Base-by-base conservation (phyloP, 2,797 vertebrate species). In the Anguilla pacifica region DNA sequence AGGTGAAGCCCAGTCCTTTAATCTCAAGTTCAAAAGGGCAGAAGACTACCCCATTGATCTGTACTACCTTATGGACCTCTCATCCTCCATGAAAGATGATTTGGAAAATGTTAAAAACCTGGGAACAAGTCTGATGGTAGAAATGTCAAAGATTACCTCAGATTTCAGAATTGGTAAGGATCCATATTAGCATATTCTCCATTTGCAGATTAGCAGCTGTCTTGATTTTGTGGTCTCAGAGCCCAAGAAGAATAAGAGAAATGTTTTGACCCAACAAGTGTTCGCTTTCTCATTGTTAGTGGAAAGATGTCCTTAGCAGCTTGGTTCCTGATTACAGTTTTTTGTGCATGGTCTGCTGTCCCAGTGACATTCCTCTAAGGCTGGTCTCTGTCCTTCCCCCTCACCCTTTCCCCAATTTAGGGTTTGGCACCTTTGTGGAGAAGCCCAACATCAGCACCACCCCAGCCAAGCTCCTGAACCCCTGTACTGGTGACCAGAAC, bases 391-490 rank as follows among this genome's bases (percentile, higher is more conserved):
- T n/a, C n/a, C n/a, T n/a, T 39, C n/a, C n/a, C 28, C 1, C 82
- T 49, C 11, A 43, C 59, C 81, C 11, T 28, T 83, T 4, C 49
- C 72, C 61, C 5, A 25, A n/a, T 1, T n/a, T 2, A 99, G 98
- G 98, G 6, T 99, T 99, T 67, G 98, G 98, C 39, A 99, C 98
- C 43, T 99, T 99, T 88, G 98, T 99, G 93, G 98, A 99, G 94
- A 99, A 99, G 98, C 98, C 98, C 0, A 99, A 99, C 90, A 99
- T 98, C 90, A 99, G 98, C 93, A 99, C 98, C 83, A 99, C 98
- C 0, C 98, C 98, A 0, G 98, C 98, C 88, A 97, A 98, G 89
- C 96, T 99, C 86, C 93, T 94, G 91, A 99, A 99, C 93, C 98
- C 98, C 39, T 99, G 98, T 92, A 96, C 97, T 0, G 95, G 96